These are phyloP conservation scores for Onthophagus sagittarius DNA, from an alignment of 2,888 invertebrate genomes.

Conservation along the genomic window DNA sequence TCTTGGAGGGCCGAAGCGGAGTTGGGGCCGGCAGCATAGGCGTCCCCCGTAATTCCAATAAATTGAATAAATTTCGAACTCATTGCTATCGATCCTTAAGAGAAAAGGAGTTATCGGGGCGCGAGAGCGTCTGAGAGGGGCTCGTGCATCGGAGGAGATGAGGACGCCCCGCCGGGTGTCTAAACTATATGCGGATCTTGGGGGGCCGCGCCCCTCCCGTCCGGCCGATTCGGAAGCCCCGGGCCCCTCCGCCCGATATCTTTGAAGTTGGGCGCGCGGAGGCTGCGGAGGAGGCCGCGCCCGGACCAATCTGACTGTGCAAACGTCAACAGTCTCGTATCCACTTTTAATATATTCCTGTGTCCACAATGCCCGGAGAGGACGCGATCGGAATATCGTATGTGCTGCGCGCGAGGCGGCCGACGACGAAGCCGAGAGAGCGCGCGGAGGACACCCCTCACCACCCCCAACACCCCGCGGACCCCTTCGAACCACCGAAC, in stretches of 20 bases:
- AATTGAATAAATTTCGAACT: conserved; percentile 11
- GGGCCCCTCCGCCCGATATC: conserved; percentile 16
- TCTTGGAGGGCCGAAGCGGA: background rate
- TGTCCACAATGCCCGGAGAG: conserved; percentile 48
- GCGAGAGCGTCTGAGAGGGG: conserved; percentile 8
- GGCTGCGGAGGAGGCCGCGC: conserved; percentile 14
- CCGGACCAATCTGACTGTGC: conserved; percentile 35
- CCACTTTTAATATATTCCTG: conserved; percentile 51
- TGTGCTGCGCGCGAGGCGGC: conserved; percentile 31
- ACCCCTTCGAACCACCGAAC: background rate
- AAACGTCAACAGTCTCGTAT: conserved; percentile 49
- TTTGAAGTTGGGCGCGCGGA: conserved; percentile 22
- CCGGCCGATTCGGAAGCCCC: background rate
- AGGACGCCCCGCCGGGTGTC: conserved; percentile 7
- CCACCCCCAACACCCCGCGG: background rate
- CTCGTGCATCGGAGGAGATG: background rate
- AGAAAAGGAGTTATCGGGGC: conserved; percentile 12
- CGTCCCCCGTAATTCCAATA: conserved; percentile 11
- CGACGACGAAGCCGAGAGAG: conserved; percentile 27
- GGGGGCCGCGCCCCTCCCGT: background rate
- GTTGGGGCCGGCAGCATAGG: conserved; percentile 1
- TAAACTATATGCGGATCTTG: conserved; percentile 11
- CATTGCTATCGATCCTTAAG: conserved; percentile 12
- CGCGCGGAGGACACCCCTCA: background rate
- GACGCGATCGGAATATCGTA: conserved; percentile 49